These are phyloP conservation scores for Himantopus leucocephalus DNA, from an alignment of 2,113 vertebrate species.

Conservation along the genomic window DNA sequence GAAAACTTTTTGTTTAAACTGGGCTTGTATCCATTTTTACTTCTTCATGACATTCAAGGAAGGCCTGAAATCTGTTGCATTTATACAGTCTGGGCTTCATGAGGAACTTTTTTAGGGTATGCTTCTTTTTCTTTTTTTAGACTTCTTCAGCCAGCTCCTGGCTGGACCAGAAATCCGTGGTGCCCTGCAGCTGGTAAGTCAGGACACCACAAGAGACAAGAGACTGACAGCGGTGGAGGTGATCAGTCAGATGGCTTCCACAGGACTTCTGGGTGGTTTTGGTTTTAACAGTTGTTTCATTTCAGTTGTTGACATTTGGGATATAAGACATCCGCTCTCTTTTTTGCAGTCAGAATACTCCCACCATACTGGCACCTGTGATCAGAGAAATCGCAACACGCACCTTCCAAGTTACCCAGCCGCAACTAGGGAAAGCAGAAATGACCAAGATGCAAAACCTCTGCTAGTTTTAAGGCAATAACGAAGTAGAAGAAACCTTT, in stretches of 20 bases:
- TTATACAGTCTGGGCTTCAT: background rate
- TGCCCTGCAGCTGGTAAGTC: background rate
- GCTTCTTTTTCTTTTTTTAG: background rate
- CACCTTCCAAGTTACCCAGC: background rate
- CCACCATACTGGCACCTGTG: background rate
- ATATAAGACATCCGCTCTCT: background rate
- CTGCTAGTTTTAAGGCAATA: background rate
- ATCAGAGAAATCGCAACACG: background rate
- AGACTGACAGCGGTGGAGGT: background rate
- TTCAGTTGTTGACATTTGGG: background rate
- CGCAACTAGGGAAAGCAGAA: background rate
- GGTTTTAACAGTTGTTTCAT: background rate
- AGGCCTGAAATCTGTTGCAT: background rate
- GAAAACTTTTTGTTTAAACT: background rate
- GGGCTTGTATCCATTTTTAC: fast-evolving
- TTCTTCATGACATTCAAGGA: background rate
- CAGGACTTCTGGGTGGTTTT: background rate
- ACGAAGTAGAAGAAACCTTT: background rate
- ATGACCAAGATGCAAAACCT: background rate
- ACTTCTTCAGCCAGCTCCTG: background rate
- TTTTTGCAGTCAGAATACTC: background rate
- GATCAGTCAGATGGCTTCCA: background rate
- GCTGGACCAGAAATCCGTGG: background rate
- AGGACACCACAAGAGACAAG: background rate
- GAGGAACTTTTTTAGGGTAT: background rate